Percentiles rank a stretch among this genome's conserved stretches.
Evolutionary conservation across 2,113 vertebrate species (phyloP).

Genomic region (Dermatemys mawii): DNA sequence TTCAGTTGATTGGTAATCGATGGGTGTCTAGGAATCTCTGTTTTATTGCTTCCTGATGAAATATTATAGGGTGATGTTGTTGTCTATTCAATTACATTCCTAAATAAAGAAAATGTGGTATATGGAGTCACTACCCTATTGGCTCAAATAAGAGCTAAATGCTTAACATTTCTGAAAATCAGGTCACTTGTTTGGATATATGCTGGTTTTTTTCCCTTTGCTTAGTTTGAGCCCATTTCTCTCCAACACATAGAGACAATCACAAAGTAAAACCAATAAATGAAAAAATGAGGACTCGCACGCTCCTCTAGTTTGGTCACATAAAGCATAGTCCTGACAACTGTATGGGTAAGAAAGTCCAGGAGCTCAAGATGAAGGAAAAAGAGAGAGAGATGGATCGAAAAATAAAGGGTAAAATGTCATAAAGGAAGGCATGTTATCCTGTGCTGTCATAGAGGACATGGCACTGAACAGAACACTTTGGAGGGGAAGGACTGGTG

Average conservation of each 20-base stretch:
- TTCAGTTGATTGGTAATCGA: slow-evolving; percentile 52
- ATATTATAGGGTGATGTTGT: slow-evolving; percentile 36
- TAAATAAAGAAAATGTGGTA: slow-evolving; percentile 23
- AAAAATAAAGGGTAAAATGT: too few relatives aligned
- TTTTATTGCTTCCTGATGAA: slow-evolving; percentile 62
- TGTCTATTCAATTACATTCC: slow-evolving; percentile 41
- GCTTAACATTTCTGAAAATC: slow-evolving; percentile 43
- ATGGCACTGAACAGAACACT: not conserved
- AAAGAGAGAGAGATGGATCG: too few relatives aligned
- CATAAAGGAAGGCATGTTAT: too few relatives aligned
- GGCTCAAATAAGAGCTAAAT: slow-evolving; percentile 25
- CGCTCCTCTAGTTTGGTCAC: too few relatives aligned
- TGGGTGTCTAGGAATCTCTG: slow-evolving; percentile 14
- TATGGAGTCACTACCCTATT: slow-evolving; percentile 51
- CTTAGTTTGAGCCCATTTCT: not conserved
- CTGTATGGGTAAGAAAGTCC: too few relatives aligned
- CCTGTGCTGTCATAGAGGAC: not conserved
- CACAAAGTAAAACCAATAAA: not conserved
- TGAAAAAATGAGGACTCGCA: too few relatives aligned
- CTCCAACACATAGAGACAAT: not conserved
- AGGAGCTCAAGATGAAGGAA: too few relatives aligned
- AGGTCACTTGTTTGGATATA: slow-evolving; percentile 14
- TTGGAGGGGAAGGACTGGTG: not conserved
- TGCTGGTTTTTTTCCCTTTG: not conserved
- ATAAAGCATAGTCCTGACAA: too few relatives aligned